Conservation (phyloP, 2,888 invertebrate species). For the Zhuqinia jingwanae region DNA sequence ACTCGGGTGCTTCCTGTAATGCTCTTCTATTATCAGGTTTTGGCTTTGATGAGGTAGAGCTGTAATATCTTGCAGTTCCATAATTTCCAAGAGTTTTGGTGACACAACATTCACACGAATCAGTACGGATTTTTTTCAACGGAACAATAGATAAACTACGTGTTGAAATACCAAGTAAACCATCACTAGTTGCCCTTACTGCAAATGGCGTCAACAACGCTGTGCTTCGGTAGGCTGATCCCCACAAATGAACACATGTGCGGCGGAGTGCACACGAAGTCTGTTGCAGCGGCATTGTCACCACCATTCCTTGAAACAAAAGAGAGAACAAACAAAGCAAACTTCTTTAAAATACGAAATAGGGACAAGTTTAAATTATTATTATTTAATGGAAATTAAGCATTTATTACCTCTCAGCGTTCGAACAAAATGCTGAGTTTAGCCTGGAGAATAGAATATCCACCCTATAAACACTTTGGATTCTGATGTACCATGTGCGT, state of each 20-base stretch:
- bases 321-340: too few species aligned
- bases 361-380: too few species aligned
- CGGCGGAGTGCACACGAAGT: background rate
- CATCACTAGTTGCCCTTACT: background rate
- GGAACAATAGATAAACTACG: conserved; percentile 6
- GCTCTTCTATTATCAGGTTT: conserved; percentile 34
- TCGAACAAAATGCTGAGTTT: too few species aligned
- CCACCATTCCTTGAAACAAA: background rate
- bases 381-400: too few species aligned
- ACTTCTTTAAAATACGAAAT: too few species aligned
- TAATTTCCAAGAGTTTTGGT: background rate
- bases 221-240: background rate
- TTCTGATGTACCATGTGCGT: too few species aligned
- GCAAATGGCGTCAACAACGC: background rate
- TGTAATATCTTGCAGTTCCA: conserved; percentile 37
- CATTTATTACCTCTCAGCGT: too few species aligned
- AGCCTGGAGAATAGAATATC: too few species aligned
- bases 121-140: background rate
- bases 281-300: background rate
- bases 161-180: background rate
- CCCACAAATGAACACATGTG: background rate
- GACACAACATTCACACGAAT: background rate
- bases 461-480: too few species aligned
- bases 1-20: conserved; percentile 61
- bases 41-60: conserved; percentile 10